Conservation (phyloP, 2,797 vertebrate species). For the Xenopus petersii region DNA sequence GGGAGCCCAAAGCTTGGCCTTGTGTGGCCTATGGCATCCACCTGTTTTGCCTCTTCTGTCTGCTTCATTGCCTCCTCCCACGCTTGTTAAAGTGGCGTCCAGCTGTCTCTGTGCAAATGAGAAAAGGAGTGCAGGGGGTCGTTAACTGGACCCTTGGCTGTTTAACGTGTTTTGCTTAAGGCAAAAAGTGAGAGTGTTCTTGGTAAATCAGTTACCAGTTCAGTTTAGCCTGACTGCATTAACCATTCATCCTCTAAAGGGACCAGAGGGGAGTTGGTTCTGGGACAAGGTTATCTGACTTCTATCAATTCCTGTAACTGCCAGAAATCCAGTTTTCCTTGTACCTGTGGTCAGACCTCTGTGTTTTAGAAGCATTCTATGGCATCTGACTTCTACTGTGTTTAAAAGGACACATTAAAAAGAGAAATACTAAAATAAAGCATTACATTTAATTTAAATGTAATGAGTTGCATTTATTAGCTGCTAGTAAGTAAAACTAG, state of each 20-base stretch:
- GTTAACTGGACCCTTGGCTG: slow-evolving; percentile 13
- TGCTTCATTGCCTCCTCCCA: slow-evolving; percentile 7
- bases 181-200: slow-evolving; percentile 34
- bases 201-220: slow-evolving; percentile 41
- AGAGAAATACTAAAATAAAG: too few relatives aligned
- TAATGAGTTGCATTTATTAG: too few relatives aligned
- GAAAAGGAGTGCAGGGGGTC: slow-evolving; percentile 11
- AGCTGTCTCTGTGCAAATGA: slow-evolving; percentile 39
- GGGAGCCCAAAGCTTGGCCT: neutral
- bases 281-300: slow-evolving; percentile 11
- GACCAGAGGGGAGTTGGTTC: neutral
- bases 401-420: too few relatives aligned
- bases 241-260: neutral
- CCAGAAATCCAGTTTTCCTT: too few relatives aligned
- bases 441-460: too few relatives aligned
- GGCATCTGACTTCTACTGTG: too few relatives aligned
- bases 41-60: slow-evolving; percentile 8
- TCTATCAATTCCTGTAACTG: neutral
- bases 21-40: neutral
- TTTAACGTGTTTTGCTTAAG: slow-evolving; percentile 30
- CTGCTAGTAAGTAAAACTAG: too few relatives aligned
- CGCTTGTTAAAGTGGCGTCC: slow-evolving; percentile 27
- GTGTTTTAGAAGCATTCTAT: too few relatives aligned
- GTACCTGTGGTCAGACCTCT: too few relatives aligned
- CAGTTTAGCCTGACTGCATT: neutral